phyloP scores from a whole-genome alignment of 2,797 vertebrate genomes.

The Falco cherrug region DNA sequence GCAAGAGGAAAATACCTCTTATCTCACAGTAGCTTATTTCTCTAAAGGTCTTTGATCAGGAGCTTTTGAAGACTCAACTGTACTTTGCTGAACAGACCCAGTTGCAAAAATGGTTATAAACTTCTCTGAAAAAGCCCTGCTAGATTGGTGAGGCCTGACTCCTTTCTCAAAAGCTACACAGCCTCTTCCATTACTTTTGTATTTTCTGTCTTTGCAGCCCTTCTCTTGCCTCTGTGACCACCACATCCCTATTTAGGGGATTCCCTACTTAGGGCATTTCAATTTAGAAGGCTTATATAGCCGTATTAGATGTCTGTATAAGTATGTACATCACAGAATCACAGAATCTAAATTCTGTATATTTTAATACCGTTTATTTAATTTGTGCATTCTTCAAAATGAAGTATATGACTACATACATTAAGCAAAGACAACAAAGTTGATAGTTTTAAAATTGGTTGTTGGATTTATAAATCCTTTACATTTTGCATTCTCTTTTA shows the following conservation, averaged over 20 bases:
- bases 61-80: not conserved
- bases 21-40: not conserved
- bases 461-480: not conserved
- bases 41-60: not conserved
- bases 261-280: not conserved
- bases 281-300: not conserved
- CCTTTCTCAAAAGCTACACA: not conserved
- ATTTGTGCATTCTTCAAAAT: not conserved
- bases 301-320: not conserved
- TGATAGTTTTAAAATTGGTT: not conserved
- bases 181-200: not conserved
- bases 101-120: not conserved
- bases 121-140: not conserved
- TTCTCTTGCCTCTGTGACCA: not conserved
- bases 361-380: not conserved
- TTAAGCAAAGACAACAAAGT: not conserved
- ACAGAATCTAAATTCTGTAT: not conserved
- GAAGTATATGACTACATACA: not conserved
- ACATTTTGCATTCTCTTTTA: not conserved
- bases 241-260: not conserved
- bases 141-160: not conserved
- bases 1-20: not conserved
- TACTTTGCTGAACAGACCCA: not conserved
- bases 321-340: too few species aligned
- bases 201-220: not conserved